Conservation (phyloP, 2,888 invertebrate species). For the Rhimphoctona megacephalus region DNA sequence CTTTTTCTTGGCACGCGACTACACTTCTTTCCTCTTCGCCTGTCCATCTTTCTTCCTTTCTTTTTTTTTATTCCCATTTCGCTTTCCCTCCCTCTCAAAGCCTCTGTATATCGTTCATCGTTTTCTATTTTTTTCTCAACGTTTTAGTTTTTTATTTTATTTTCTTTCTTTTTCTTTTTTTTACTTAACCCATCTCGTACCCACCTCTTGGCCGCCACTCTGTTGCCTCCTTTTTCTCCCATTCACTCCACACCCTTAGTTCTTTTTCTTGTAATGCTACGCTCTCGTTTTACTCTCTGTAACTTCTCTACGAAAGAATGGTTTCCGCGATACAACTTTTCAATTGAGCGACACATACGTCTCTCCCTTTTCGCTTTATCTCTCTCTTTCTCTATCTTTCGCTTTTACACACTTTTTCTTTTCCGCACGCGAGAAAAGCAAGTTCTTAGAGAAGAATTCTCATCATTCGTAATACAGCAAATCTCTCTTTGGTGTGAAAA, state of each 20-base stretch:
- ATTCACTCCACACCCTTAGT: constrained; percentile 52
- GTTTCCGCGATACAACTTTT: constrained; percentile 51
- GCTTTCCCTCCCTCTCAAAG: neutral
- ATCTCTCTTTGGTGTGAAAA: constrained; percentile 26
- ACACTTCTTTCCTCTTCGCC: constrained; percentile 25
- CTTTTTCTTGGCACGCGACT: constrained; percentile 58
- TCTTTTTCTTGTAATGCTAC: constrained; percentile 50
- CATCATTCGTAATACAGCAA: constrained; percentile 31
- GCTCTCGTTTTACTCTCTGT: constrained; percentile 45
- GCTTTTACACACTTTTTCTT: constrained; percentile 13
- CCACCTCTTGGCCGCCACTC: neutral
- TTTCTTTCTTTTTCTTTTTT: constrained; percentile 11
- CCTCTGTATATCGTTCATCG: constrained; percentile 38
- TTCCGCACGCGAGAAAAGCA: neutral
- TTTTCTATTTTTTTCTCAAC: constrained; percentile 20
- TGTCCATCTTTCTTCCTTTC: constrained; percentile 28
- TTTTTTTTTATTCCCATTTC: constrained; percentile 6
- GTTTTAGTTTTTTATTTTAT: constrained; percentile 18
- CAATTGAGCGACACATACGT: constrained; percentile 53
- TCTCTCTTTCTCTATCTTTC: neutral
- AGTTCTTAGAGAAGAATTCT: constrained; percentile 38
- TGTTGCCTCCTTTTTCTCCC: constrained; percentile 20
- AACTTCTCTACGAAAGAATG: constrained; percentile 39
- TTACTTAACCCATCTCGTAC: constrained; percentile 5
- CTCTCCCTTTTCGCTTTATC: neutral